These are phyloP conservation scores for Deroptyus accipitrinus DNA, from an alignment of 2,113 vertebrate species.

Conservation along the genomic window DNA sequence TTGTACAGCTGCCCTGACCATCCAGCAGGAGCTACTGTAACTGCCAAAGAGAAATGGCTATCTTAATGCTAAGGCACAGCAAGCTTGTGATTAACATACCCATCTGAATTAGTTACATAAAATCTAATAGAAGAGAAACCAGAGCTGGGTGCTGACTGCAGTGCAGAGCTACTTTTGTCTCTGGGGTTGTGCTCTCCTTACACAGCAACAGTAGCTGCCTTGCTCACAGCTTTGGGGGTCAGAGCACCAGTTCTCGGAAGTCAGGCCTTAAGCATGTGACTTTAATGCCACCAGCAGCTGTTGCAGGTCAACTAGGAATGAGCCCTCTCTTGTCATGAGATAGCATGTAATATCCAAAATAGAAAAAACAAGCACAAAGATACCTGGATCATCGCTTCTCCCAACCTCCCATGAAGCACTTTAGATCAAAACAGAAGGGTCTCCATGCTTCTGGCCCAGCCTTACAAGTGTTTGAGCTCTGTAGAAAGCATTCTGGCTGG, in stretches of 20 bases:
- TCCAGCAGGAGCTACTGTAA: background rate
- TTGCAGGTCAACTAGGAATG: background rate
- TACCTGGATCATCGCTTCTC: background rate
- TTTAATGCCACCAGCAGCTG: background rate
- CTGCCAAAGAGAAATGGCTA: background rate
- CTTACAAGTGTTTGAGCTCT: background rate
- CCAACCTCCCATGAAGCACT: background rate
- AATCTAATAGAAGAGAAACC: slow-evolving; percentile 17
- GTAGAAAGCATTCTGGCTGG: background rate
- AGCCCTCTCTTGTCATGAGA: background rate
- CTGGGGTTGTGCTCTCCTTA: background rate
- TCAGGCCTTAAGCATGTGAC: background rate
- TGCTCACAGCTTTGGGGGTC: fast-evolving
- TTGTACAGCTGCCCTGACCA: background rate
- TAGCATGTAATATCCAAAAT: background rate
- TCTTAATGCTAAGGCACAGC: background rate
- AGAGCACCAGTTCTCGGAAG: background rate
- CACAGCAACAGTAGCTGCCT: background rate
- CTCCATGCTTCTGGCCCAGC: background rate
- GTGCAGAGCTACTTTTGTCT: background rate
- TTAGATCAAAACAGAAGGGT: background rate
- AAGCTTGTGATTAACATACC: background rate
- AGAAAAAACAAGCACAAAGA: background rate
- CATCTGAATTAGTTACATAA: background rate
- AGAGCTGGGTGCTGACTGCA: background rate